Evolutionary conservation across 2,113 vertebrate genomes (phyloP).

Genomic region (Xyliphius kryptos): DNA sequence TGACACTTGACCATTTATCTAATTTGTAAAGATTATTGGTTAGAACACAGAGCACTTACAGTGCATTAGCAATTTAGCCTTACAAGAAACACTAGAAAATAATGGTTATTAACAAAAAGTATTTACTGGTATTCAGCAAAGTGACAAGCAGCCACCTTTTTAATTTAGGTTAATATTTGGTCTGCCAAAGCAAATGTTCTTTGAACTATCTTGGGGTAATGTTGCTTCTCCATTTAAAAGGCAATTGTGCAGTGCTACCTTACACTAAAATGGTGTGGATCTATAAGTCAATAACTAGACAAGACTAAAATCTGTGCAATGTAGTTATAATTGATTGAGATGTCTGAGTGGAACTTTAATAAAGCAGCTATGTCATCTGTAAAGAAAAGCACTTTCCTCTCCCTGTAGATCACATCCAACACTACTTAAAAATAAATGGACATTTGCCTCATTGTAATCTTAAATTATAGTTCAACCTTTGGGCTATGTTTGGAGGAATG

Average conservation of each 20-base stretch:
- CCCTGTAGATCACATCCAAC: slow-evolving; percentile 65
- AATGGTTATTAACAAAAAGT: slow-evolving; percentile 51
- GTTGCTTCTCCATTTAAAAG: slow-evolving; percentile 58
- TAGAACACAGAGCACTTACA: slow-evolving; percentile 65
- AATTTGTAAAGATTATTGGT: slow-evolving; percentile 95
- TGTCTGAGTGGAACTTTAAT: slow-evolving; percentile 72
- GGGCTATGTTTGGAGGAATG: slow-evolving; percentile 37
- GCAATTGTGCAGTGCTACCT: slow-evolving; percentile 61
- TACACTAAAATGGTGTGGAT: slow-evolving; percentile 66
- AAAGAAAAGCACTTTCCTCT: slow-evolving; percentile 74
- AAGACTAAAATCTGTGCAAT: slow-evolving; percentile 75
- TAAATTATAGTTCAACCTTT: slow-evolving; percentile 38
- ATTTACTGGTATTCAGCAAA: slow-evolving; percentile 43
- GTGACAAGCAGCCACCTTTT: slow-evolving; percentile 44
- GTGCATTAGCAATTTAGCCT: slow-evolving; percentile 63
- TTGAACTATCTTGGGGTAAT: slow-evolving; percentile 49
- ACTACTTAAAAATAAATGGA: slow-evolving; percentile 66
- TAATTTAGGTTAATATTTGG: slow-evolving; percentile 50
- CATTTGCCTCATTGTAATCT: slow-evolving; percentile 59
- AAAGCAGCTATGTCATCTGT: slow-evolving; percentile 71
- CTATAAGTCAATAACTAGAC: slow-evolving; percentile 72
- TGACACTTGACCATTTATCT: slow-evolving; percentile 91
- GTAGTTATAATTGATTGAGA: slow-evolving; percentile 82
- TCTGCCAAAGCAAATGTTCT: slow-evolving; percentile 42
- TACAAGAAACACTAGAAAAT: slow-evolving; percentile 55